Base-by-base conservation (phyloP, 1,140 invertebrate species). In the Nasonia vitripennis region DNA sequence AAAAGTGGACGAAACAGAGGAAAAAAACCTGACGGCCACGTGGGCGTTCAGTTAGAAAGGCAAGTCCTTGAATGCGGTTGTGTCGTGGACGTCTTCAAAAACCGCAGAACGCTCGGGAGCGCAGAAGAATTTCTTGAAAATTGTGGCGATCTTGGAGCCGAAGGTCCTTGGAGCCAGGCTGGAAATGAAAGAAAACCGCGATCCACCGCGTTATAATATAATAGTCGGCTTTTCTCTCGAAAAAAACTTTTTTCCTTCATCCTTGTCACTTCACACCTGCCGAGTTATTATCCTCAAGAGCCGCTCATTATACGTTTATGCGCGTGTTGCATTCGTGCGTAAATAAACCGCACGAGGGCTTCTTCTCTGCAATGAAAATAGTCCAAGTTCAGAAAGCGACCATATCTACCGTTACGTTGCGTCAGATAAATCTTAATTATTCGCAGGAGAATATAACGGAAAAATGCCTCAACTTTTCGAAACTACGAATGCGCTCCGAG, bases 21-120 rank as follows among this genome's bases (percentile, higher is more conserved):
- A 45, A 70, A 80, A 84, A 85, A 45, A 14, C 0, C 20, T 2
- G 71, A 27, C 11, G 20, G 34, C 48, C 31, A 84, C 78, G 78
- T 85, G 83, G 83, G 48, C 68, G 78, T 80, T 62, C n/a, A 45
- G 45, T 87, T 87, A 87, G 88, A 89, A 88, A 87, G 87, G 86
- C 27, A 55, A 85, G 84, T 83, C 86, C 85, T 88, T 89, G 87
- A 75, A 87, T 88, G 88, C 74, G 88, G 86, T 87, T 88, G 51
- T 75, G 27, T 83, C 84, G 85, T 73, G 79, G 68, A 87, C 81
- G 55, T 87, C 74, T 87, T 83, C 75, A 80, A 77, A 86, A 85
- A 89, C 88, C 88, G 73, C 88, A 88, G 86, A 86, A 81, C 70
- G 37, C 67, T 87, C 85, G 75, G 48, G 55, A 84, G 62, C 80